phyloP scores from a whole-genome alignment of 2,888 invertebrate species.

The Troides aeacus region DNA sequence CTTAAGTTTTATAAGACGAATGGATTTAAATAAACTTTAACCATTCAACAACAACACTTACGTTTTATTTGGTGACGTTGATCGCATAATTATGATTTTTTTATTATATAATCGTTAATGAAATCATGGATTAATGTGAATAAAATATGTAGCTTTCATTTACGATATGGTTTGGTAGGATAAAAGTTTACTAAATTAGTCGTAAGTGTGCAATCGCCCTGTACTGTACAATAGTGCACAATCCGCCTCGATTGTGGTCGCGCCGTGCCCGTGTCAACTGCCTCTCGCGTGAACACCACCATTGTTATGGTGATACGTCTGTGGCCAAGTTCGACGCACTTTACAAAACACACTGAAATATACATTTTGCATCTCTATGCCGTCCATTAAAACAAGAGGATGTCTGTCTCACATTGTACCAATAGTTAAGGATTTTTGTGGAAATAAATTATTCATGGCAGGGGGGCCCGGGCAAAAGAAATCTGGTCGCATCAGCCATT shows the following conservation, averaged over 20 bases:
- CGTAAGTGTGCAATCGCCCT: slow-evolving; percentile 30
- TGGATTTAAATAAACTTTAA: neutral
- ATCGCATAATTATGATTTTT: neutral
- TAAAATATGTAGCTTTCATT: neutral
- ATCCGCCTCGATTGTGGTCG: slow-evolving; percentile 61
- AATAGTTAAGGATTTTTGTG: slow-evolving; percentile 42
- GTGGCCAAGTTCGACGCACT: slow-evolving; percentile 61
- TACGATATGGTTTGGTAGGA: neutral
- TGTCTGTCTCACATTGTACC: slow-evolving; percentile 32
- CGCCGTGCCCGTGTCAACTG: slow-evolving; percentile 64
- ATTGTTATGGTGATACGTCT: slow-evolving; percentile 73
- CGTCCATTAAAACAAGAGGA: slow-evolving; percentile 41
- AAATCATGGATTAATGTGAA: neutral
- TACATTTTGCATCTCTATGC: slow-evolving; percentile 59
- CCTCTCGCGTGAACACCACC: slow-evolving; percentile 62
- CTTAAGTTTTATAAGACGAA: neutral
- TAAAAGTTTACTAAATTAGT: neutral
- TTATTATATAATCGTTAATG: neutral
- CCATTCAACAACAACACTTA: neutral
- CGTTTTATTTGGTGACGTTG: neutral
- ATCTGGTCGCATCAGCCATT: slow-evolving; percentile 50
- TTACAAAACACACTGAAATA: slow-evolving; percentile 51
- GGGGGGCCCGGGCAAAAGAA: slow-evolving; percentile 45
- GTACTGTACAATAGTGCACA: slow-evolving; percentile 70
- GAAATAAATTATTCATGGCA: slow-evolving; percentile 68